Base-by-base conservation (phyloP, 2,113 vertebrate genomes). In the Dryoscopus gambensis region DNA sequence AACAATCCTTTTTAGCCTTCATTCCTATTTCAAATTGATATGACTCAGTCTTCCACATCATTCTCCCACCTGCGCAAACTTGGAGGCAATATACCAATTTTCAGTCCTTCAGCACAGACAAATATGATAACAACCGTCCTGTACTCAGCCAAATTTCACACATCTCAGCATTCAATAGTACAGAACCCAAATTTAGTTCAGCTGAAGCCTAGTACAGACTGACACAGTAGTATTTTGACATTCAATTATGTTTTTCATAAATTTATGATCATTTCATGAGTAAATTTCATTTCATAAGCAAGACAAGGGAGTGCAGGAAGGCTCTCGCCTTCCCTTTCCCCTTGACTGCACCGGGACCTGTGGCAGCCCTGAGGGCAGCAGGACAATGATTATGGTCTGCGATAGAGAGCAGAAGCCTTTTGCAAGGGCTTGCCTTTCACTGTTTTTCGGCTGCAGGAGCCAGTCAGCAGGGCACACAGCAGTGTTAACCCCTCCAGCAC, bases 1-100 rank as follows among this genome's bases (percentile, higher is more conserved):
- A 78, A 13, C 84, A 87, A 79, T 75, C 25, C 5, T 53, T 84
- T 89, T 78, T 68, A 91, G 81, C 37, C 31, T 50, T n/a, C 19
- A 85, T 73, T 91, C 78, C 74, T 46, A 53, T 82, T 95, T 92
- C 67, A 84, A 37, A 79, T 21, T 79, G 40, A 40, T 59, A 28
- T 71, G 62, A 59, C 33, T 90, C 71, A 75, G 13, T 87, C 50
- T 94, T 93, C 62, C 87, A 71, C 37, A 11, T 89, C 70, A 76
- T 68, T 81, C 74, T 92, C 68, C 79, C 90, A 95, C 88, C 88
- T 92, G 92, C 83, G 85, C 55, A 96, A 95, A 94, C 83, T 77
- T 37, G 67, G 79, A 93, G 42, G 83, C 79, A 77, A 70, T 57
- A 62, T 42, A 90, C 15, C 25, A 74, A 53, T 90, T 93, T 93